Evolutionary conservation across 2,113 vertebrate genomes (phyloP), one percentile per base, ranked within the genome.

Genomic region (Miniopterus natalensis): DNA sequence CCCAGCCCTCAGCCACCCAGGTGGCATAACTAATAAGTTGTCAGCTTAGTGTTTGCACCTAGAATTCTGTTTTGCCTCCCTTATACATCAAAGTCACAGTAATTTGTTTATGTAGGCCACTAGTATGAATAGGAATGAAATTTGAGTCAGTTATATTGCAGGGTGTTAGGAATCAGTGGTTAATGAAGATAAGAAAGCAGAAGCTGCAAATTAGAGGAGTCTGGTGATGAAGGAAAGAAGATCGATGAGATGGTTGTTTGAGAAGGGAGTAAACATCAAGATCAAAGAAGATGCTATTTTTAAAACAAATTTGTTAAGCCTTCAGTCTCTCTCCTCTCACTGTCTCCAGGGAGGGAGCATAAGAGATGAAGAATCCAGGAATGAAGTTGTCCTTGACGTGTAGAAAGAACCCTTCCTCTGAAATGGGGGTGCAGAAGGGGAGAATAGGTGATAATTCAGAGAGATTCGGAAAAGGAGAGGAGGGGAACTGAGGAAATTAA

Each of bases 111-210:
- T 68, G 36, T 49, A 55, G n/a, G 53, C n/a, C 40, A 29, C 14
- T 88, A 4, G 40, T 75, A 9, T 79, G 51, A 36, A 1, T 31
- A 79, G 27, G n/a, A 77, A 21, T 92, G 27, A 77, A 84, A 40
- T 80, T 90, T 57, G 75, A 81, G 23, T 80, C 57, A 59, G 57
- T 79, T 80, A 49, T 87, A 57, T 87, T 75, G 18, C 10, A 36
- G 9, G 27, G 40, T 49, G 36, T 63, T 92, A 29, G 31, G 74
- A 90, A 42, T 86, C 61, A 14, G 70, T 66, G 80, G 9, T 53
- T 79, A 63, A 71, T 94, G 63, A 86, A 86, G 71, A 63, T 51
- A 74, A n/a, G 47, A 45, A 66, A 90, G 42, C 63, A 77, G 79
- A 85, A 68, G 59, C 29, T 53, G 7, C n/a, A 9, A 14, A 25